Conservation (phyloP, 1,140 invertebrate genomes). For the Diploscapter pachys region DNA sequence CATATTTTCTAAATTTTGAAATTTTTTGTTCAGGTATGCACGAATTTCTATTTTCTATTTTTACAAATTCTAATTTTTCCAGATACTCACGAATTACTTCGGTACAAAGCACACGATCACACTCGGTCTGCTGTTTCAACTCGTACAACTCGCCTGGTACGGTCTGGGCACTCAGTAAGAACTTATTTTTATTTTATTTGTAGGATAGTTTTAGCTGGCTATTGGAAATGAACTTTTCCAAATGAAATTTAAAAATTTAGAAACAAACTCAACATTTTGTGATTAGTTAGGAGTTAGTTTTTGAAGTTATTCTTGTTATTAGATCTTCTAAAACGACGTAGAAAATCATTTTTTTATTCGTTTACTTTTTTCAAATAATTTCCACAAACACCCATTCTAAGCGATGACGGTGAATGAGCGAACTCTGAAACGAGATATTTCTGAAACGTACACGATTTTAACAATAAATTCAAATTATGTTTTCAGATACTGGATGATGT, state of each 20-base stretch:
- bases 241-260: background rate
- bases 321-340: too few species aligned
- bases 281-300: background rate
- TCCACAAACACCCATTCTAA: too few species aligned
- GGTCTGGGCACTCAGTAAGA: constrained; percentile 74
- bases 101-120: constrained; percentile 96
- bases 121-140: constrained; percentile 89
- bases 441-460: too few species aligned
- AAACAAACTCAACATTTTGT: background rate
- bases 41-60: too few species aligned
- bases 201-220: background rate
- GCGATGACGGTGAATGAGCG: too few species aligned
- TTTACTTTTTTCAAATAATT: too few species aligned
- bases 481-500: constrained; percentile 82
- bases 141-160: constrained; percentile 89
- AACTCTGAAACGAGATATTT: too few species aligned
- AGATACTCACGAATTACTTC: constrained; percentile 81
- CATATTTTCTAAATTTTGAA: background rate
- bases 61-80: constrained; percentile 61
- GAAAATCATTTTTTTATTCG: too few species aligned
- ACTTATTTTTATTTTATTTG: background rate
- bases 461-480: too few species aligned
- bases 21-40: constrained; percentile 35
- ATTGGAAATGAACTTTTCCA: background rate
- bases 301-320: too few species aligned